Evolutionary conservation across 2,113 vertebrate genomes (phyloP).

Genomic region (Ariopsis seemanni): DNA sequence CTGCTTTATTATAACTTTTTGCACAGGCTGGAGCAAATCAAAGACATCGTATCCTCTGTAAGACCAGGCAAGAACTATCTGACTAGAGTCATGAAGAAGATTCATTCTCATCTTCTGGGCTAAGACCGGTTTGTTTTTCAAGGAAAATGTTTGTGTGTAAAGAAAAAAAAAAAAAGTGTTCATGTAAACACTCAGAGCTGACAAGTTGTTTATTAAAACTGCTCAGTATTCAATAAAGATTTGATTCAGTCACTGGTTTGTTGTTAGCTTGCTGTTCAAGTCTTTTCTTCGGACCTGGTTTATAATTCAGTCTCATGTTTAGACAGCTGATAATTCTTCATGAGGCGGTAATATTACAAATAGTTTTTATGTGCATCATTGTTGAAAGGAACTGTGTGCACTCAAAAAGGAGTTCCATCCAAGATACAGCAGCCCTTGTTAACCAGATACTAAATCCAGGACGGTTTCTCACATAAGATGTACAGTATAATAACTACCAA

Average conservation of each 20-base stretch:
- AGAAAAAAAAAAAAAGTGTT: too few species aligned
- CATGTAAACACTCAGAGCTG: too few species aligned
- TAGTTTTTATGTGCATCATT: background rate
- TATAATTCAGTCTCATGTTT: background rate
- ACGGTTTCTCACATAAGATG: background rate
- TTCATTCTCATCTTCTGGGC: conserved; percentile 61
- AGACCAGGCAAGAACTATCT: conserved; percentile 63
- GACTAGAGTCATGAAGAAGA: conserved; percentile 66
- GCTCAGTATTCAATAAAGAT: background rate
- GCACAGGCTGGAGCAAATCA: conserved; percentile 65
- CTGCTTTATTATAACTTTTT: background rate
- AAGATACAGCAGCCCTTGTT: background rate
- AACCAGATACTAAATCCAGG: background rate
- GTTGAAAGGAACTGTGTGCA: background rate
- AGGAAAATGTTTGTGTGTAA: background rate
- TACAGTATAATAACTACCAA: background rate
- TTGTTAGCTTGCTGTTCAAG: background rate
- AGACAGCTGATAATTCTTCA: background rate
- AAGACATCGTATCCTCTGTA: conserved; percentile 60
- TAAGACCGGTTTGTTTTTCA: conserved; percentile 37
- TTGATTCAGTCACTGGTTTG: background rate
- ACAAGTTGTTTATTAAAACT: background rate
- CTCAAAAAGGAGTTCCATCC: background rate
- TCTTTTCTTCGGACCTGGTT: background rate
- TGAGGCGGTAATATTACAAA: background rate